Conservation (phyloP, 2,888 invertebrate species). For the Eurois occulta region DNA sequence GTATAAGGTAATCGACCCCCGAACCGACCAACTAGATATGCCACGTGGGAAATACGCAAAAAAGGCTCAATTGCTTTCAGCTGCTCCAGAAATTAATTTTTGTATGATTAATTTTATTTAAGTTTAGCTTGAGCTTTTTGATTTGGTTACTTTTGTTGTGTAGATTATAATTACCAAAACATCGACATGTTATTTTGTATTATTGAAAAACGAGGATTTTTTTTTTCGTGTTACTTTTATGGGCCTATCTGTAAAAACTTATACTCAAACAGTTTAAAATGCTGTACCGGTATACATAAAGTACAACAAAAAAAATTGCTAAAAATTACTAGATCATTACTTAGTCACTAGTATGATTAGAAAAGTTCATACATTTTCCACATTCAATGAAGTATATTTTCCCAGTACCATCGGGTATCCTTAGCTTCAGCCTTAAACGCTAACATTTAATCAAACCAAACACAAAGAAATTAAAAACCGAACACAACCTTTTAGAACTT, state of each 20-base stretch:
- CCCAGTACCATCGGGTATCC: background rate
- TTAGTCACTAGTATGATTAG: background rate
- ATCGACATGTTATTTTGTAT: background rate
- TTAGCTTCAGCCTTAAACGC: background rate
- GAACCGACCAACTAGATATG: slow-evolving; percentile 79
- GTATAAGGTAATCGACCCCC: slow-evolving; percentile 86
- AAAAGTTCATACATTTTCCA: background rate
- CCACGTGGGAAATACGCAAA: slow-evolving; percentile 88
- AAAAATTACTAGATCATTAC: background rate
- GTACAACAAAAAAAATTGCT: background rate
- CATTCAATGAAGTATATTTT: background rate
- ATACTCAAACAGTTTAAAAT: background rate
- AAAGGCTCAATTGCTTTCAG: slow-evolving; percentile 66
- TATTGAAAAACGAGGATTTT: background rate
- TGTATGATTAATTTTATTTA: slow-evolving; percentile 70
- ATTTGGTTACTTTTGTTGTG: slow-evolving; percentile 37
- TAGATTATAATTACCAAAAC: background rate
- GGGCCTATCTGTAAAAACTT: background rate
- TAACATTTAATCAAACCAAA: slow-evolving; percentile 15
- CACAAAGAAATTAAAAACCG: slow-evolving; percentile 50
- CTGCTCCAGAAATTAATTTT: slow-evolving; percentile 64
- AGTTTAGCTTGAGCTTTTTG: slow-evolving; percentile 61
- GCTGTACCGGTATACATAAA: background rate
- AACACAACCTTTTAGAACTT: slow-evolving; percentile 67
- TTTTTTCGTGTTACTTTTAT: too few species aligned